phyloP scores from a whole-genome alignment of 2,888 invertebrate genomes.

The Molorchus minor region DNA sequence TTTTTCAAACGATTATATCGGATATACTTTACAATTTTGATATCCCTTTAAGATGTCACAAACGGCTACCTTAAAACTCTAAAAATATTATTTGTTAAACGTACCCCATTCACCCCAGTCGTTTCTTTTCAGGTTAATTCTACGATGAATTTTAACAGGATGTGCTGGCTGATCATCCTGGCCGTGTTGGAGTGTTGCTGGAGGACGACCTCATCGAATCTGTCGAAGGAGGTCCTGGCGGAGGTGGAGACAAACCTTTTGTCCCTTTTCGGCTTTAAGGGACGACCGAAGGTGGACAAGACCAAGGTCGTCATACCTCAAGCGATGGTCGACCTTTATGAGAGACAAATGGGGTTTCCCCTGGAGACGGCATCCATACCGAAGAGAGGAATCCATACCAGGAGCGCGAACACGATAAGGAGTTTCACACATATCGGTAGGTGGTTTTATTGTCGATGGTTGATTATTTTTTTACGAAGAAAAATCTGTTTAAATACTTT shows the following conservation, averaged over 20 bases:
- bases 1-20: too few species aligned
- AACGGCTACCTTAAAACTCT: too few species aligned
- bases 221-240: slow-evolving; percentile 59
- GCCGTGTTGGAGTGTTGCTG: slow-evolving; percentile 45
- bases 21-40: too few species aligned
- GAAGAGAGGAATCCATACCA: slow-evolving; percentile 74
- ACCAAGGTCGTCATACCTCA: slow-evolving; percentile 74
- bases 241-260: slow-evolving; percentile 70
- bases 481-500: too few species aligned
- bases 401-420: slow-evolving; percentile 85
- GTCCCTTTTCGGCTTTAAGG: slow-evolving; percentile 69
- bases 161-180: slow-evolving; percentile 47
- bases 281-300: slow-evolving; percentile 65
- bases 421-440: slow-evolving; percentile 83
- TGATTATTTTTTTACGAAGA: too few species aligned
- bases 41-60: too few species aligned
- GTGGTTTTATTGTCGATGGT: too few species aligned
- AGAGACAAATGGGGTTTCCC: slow-evolving; percentile 71
- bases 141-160: slow-evolving; percentile 42
- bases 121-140: slow-evolving; percentile 38
- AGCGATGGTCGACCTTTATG: slow-evolving; percentile 83
- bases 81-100: too few species aligned
- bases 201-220: slow-evolving; percentile 46
- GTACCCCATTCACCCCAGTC: too few species aligned
- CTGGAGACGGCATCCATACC: slow-evolving; percentile 73